A percentile compares a stretch with the other conserved stretches of the same genome.
These are phyloP conservation scores for Sisyra terminalis DNA, from an alignment of 2,888 invertebrate species.

Conservation along the genomic window DNA sequence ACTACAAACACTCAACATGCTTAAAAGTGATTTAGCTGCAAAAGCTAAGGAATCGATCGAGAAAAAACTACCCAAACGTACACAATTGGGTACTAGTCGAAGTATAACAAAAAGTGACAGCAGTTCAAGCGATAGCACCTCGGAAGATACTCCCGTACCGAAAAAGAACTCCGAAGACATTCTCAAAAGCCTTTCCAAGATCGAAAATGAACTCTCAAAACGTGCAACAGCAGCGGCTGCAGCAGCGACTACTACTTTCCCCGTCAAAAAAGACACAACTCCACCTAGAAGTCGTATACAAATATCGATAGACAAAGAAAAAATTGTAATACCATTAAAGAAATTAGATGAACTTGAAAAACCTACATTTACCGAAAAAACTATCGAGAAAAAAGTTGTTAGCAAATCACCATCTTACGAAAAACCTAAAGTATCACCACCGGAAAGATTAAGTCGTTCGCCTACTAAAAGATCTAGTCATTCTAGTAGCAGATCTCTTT, in stretches of 20 bases:
- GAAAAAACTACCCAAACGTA: constrained; percentile 32
- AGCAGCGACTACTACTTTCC: neutral
- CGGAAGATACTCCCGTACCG: constrained; percentile 4
- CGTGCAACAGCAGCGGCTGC: constrained; percentile 1
- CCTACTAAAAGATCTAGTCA: neutral
- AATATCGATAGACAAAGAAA: constrained; percentile 6
- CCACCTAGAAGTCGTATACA: constrained; percentile 6
- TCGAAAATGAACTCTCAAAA: constrained; percentile 8
- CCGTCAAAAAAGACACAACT: constrained; percentile 1
- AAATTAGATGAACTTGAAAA: constrained; percentile 1
- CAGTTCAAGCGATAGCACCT: constrained; percentile 1
- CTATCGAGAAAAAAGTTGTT: neutral
- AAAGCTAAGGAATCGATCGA: constrained; percentile 55
- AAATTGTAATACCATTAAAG: constrained; percentile 4
- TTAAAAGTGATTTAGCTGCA: constrained; percentile 45
- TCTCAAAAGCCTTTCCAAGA: constrained; percentile 5
- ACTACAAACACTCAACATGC: constrained; percentile 43
- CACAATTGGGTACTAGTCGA: constrained; percentile 15
- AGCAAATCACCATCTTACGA: neutral
- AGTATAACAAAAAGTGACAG: constrained; percentile 1
- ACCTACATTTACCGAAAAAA: neutral
- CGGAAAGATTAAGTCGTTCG: neutral
- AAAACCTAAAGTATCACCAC: neutral
- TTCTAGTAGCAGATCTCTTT: constrained; percentile 10
- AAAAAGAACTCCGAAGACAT: constrained; percentile 9